Evolutionary conservation across 2,797 vertebrate genomes (phyloP).

Genomic region (Loris lydekkerianus): DNA sequence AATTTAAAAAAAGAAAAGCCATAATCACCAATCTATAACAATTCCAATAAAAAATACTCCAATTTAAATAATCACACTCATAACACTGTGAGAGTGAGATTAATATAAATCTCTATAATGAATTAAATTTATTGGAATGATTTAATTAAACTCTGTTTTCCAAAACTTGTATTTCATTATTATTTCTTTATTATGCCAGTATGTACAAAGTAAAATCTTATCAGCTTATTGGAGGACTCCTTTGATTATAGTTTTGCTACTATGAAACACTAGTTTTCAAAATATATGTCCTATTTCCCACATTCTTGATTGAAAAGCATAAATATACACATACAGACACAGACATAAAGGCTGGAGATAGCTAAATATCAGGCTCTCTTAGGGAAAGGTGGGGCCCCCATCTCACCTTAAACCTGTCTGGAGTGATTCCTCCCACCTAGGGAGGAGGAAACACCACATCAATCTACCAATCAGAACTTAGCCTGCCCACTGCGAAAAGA

Average conservation of each 20-base stretch:
- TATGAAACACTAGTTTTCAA: background rate
- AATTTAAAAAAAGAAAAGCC: too few relatives aligned
- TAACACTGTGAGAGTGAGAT: background rate
- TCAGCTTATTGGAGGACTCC: background rate
- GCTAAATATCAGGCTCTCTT: too few relatives aligned
- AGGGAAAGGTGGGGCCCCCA: too few relatives aligned
- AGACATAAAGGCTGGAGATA: background rate
- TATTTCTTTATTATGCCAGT: background rate
- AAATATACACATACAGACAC: background rate
- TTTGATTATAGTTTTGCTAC: background rate
- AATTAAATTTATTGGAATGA: background rate
- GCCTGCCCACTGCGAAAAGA: too few relatives aligned
- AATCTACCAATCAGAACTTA: too few relatives aligned
- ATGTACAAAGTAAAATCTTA: background rate
- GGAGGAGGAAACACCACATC: too few relatives aligned
- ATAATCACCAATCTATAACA: background rate
- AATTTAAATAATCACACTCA: background rate
- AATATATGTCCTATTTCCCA: background rate
- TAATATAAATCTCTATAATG: conserved; percentile 38
- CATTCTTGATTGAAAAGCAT: background rate
- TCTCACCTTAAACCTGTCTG: too few relatives aligned
- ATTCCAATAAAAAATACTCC: background rate
- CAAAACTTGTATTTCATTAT: background rate
- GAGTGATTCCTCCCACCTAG: too few relatives aligned
- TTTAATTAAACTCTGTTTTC: background rate